Evolutionary conservation across 2,113 vertebrate species (phyloP).

Genomic region (Perognathus longimembris): DNA sequence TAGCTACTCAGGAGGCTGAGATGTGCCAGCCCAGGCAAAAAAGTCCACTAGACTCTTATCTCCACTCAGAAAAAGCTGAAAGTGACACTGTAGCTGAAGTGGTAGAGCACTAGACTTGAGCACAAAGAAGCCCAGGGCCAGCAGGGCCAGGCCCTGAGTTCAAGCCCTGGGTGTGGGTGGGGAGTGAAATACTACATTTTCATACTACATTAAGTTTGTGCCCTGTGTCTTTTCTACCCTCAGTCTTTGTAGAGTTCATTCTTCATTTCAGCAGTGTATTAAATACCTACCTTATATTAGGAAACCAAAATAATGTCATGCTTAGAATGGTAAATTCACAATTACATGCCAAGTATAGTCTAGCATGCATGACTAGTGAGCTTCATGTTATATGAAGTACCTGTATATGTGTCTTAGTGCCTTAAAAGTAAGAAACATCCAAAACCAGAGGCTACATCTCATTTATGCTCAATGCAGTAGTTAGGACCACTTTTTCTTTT

Average conservation of each 20-base stretch:
- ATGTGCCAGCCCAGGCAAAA: too few species aligned
- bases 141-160: too few species aligned
- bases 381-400: not conserved
- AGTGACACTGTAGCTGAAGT: too few species aligned
- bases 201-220: not conserved
- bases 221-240: not conserved
- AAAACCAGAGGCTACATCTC: not conserved
- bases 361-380: not conserved
- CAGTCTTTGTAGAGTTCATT: constrained; percentile 27
- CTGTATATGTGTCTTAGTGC: not conserved
- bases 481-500: constrained; percentile 19
- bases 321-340: not conserved
- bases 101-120: too few species aligned
- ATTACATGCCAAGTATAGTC: not conserved
- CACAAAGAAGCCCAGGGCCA: too few species aligned
- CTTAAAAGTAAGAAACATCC: constrained; percentile 55
- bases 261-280: not conserved
- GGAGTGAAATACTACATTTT: constrained; percentile 42
- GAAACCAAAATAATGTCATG: not conserved
- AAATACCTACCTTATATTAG: constrained; percentile 25
- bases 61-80: too few species aligned
- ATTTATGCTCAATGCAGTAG: constrained; percentile 32
- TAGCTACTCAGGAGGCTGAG: too few species aligned
- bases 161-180: not conserved
- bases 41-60: too few species aligned